Evolutionary conservation across 2,113 vertebrate species (phyloP).

Genomic region (Pachypanchax playfairii): DNA sequence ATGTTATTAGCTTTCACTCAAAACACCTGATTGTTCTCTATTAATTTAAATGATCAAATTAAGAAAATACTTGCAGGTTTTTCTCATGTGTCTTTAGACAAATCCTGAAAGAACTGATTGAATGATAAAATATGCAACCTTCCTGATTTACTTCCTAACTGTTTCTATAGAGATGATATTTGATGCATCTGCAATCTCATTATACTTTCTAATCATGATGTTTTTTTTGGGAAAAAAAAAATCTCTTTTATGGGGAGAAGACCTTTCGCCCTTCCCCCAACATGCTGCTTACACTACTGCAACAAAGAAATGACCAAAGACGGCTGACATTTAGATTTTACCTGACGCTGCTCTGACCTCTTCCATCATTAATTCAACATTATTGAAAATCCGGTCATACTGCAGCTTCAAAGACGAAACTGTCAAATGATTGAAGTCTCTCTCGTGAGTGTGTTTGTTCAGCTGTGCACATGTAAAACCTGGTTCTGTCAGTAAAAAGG

Average conservation of each 20-base stretch:
- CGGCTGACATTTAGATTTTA: conserved; percentile 90
- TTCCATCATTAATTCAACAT: conserved; percentile 84
- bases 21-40: conserved; percentile 84
- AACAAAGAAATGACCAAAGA: conserved; percentile 95
- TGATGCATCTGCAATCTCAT: conserved; percentile 88
- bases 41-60: conserved; percentile 92
- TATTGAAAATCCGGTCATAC: conserved; percentile 88
- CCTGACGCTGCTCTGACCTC: conserved; percentile 87
- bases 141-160: conserved; percentile 88
- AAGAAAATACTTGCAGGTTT: conserved; percentile 87
- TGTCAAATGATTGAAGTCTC: conserved; percentile 51
- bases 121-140: conserved; percentile 88
- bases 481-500: conserved; percentile 12
- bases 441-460: conserved; percentile 45
- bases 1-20: conserved; percentile 86
- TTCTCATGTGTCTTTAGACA: conserved; percentile 82
- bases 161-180: conserved; percentile 86
- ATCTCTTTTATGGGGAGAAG: conserved; percentile 84
- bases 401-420: conserved; percentile 81
- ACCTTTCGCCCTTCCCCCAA: conserved; percentile 89
- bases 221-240: conserved; percentile 82
- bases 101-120: conserved; percentile 80
- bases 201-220: conserved; percentile 92
- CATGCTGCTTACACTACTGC: conserved; percentile 83
- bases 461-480: conserved; percentile 15